phyloP scores from a whole-genome alignment of 2,113 vertebrate genomes.

The Nothoprocta pentlandii region DNA sequence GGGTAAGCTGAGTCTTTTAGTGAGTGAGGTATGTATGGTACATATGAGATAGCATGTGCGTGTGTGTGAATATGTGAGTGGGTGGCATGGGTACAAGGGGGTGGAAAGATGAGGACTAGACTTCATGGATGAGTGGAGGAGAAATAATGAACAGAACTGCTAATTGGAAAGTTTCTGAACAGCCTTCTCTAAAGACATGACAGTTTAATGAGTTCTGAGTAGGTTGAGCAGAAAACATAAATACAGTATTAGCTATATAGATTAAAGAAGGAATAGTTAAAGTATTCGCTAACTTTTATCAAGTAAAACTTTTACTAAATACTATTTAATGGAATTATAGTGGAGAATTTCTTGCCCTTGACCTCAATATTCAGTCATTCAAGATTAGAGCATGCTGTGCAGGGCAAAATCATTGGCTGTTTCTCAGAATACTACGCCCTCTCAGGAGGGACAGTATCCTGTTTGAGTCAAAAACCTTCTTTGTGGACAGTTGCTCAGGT shows the following conservation, averaged over 20 bases:
- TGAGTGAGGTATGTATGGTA: not conserved
- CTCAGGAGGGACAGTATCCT: not conserved
- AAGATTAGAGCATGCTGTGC: not conserved
- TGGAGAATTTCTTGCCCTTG: slow-evolving; percentile 20
- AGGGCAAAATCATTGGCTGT: not conserved
- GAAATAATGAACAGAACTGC: slow-evolving; percentile 36
- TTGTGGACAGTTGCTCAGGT: not conserved
- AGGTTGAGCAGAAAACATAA: slow-evolving; percentile 25
- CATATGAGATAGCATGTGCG: not conserved
- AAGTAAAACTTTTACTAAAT: not conserved
- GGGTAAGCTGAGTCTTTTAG: not conserved
- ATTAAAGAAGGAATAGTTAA: slow-evolving; percentile 17
- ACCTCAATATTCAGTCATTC: slow-evolving; percentile 6
- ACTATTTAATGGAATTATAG: not conserved
- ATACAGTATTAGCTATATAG: not conserved
- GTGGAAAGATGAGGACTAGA: not conserved
- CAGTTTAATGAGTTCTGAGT: slow-evolving; percentile 37
- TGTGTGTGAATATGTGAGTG: not conserved
- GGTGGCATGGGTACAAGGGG: not conserved
- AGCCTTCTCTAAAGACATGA: not conserved
- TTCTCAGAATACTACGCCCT: not conserved
- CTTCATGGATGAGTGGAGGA: not conserved
- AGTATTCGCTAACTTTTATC: slow-evolving; percentile 3
- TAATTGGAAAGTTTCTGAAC: slow-evolving; percentile 36
- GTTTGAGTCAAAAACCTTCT: not conserved